These are phyloP conservation scores for Chelon labrosus DNA, from an alignment of 2,797 vertebrate species.

Conservation along the genomic window DNA sequence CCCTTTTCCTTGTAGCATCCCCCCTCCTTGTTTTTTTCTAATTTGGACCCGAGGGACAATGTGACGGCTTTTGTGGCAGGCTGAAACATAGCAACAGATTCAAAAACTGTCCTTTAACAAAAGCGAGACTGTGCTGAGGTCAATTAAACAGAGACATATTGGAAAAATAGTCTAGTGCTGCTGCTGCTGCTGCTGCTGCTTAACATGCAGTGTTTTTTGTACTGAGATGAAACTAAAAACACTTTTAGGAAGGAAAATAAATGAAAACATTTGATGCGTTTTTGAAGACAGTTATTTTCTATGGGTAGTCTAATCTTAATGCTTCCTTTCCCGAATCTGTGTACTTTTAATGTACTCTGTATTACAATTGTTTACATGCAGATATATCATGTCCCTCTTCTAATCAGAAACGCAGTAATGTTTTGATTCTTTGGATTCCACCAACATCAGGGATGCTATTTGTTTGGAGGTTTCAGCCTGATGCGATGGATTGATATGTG, in stretches of 20 bases:
- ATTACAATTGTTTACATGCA: too few species aligned
- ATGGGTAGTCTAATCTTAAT: not conserved
- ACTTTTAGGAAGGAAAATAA: too few species aligned
- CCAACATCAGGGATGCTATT: not conserved
- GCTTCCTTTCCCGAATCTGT: not conserved
- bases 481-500: not conserved
- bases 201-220: too few species aligned
- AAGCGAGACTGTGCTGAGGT: not conserved
- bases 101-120: not conserved
- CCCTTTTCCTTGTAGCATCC: slow-evolving; percentile 1
- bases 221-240: too few species aligned
- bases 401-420: not conserved
- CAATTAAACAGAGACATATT: too few species aligned
- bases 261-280: not conserved
- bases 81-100: not conserved
- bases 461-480: not conserved
- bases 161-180: too few species aligned
- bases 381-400: not conserved
- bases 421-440: too few species aligned
- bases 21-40: not conserved
- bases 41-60: not conserved
- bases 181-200: too few species aligned
- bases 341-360: not conserved
- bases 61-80: not conserved
- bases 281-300: not conserved